Evolutionary conservation across 2,113 vertebrate genomes (phyloP).

Genomic region (Tenebrosternarchus preto): DNA sequence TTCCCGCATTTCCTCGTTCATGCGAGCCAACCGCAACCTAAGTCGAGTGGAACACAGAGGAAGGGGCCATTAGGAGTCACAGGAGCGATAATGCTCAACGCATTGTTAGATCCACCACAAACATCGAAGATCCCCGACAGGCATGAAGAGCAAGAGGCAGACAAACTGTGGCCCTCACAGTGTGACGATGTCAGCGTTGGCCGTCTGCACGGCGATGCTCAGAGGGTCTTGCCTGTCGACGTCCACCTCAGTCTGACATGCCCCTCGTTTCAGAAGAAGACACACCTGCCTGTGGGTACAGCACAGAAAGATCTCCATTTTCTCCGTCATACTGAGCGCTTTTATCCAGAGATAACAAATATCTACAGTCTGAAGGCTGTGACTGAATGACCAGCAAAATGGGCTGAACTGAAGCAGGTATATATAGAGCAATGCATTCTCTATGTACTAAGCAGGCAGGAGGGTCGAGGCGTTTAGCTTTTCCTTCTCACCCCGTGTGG

Average conservation of each 20-base stretch:
- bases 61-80: background rate
- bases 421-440: too few species aligned
- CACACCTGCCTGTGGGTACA: slow-evolving; percentile 85
- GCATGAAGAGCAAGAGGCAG: background rate
- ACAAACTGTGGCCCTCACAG: slow-evolving; percentile 76
- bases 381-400: too few species aligned
- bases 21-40: slow-evolving; percentile 93
- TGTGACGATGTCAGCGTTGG: slow-evolving; percentile 97
- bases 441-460: background rate
- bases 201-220: slow-evolving; percentile 92
- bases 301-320: background rate
- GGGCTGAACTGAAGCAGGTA: too few species aligned
- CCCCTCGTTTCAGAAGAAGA: slow-evolving; percentile 95
- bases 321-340: background rate
- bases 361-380: too few species aligned
- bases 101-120: background rate
- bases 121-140: background rate
- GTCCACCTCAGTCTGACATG: slow-evolving; percentile 91
- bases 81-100: background rate
- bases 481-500: slow-evolving; percentile 85
- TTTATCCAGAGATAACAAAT: background rate
- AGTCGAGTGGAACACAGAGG: background rate
- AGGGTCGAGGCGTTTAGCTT: background rate
- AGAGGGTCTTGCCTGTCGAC: slow-evolving; percentile 92
- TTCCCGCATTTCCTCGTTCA: slow-evolving; percentile 99